Percentiles rank a stretch among this genome's conserved stretches.
Evolutionary conservation across 2,888 invertebrate genomes (phyloP).

Genomic region (Brachypalpus laphriformis): DNA sequence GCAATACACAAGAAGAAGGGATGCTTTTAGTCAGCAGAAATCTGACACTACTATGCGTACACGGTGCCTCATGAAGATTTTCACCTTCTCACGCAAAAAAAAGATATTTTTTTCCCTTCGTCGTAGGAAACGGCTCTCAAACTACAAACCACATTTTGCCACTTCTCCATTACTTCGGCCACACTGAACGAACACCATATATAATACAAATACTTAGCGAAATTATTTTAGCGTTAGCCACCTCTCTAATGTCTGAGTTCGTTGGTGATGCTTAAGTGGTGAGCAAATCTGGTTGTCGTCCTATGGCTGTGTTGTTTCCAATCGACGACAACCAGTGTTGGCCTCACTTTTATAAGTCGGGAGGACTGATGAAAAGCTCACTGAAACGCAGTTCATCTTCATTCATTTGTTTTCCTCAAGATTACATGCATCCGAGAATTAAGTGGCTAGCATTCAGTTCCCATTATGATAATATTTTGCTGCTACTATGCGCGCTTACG

Average conservation of each 20-base stretch:
- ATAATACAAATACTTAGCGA: conserved; percentile 40
- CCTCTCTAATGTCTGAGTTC: conserved; percentile 37
- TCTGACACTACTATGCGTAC: too few relatives aligned
- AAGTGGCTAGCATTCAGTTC: conserved; percentile 44
- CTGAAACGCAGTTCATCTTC: neutral
- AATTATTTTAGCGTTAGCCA: conserved; percentile 25
- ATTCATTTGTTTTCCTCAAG: conserved; percentile 19
- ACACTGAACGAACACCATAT: conserved; percentile 33
- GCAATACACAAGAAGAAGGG: too few relatives aligned
- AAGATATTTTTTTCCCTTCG: too few relatives aligned
- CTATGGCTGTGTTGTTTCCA: conserved; percentile 40
- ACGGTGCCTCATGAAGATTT: too few relatives aligned
- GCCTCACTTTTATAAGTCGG: neutral
- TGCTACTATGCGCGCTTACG: conserved; percentile 33
- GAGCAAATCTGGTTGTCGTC: conserved; percentile 53
- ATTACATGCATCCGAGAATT: conserved; percentile 36
- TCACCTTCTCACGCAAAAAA: too few relatives aligned
- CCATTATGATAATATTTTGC: conserved; percentile 48
- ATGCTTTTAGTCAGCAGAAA: too few relatives aligned
- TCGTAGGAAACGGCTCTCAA: too few relatives aligned
- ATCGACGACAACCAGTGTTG: neutral
- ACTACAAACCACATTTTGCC: too few relatives aligned
- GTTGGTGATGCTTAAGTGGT: conserved; percentile 29
- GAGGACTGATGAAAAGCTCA: neutral
- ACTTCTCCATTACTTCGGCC: neutral